Base-by-base conservation (phyloP, 2,888 invertebrate genomes). In the Temnothorax rugatulus region DNA sequence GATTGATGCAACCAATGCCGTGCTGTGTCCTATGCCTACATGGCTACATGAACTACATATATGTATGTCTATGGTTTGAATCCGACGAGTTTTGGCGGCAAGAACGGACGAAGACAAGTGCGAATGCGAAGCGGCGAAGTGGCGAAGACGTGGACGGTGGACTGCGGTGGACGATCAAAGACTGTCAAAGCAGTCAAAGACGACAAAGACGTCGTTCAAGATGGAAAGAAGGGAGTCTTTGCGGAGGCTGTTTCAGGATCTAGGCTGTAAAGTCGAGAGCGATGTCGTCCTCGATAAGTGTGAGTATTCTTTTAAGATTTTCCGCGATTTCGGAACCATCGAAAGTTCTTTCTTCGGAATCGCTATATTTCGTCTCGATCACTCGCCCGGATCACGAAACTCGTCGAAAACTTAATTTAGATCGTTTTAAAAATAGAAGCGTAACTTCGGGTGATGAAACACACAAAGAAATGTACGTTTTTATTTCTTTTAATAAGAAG, bases 201-300 rank as follows among this genome's bases (percentile, higher is more conserved):
- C 29, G 29, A 29, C 29, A 3, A 3, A 34, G 34, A 34, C 34
- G 34, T 34, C n/a, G 13, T 34, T 38, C 25, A 93, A 92, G 85
- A 94, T 94, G 94, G 92, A 92, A 85, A 84, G 87, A 34, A 89
- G 86, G 59, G 90, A 93, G 82, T 89, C 84, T 38, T 90, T 94
- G 69, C 83, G 84, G 47, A 86, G 90, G 61, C 88, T 92, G 81
- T 94, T 94, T 52, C 83, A 88, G 13, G 79, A 87, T 34, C 88
- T 94, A 50, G 93, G 93, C 18, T 92, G 91, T 8, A 85, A 85
- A 25, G 50, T 87, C n/a, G 84, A 91, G 4, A 89, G 89, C 74
- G 87, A 92, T 47, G 85, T 83, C 13, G 82, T 91, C 73, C 61
- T 94, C 9, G 85, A 90, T 13, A 94, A 93, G 92, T 94, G 94